A percentile compares a stretch with the other conserved stretches of the same genome.
Conservation (phyloP, 2,888 invertebrate genomes). For the Tupiocoris notatus region DNA sequence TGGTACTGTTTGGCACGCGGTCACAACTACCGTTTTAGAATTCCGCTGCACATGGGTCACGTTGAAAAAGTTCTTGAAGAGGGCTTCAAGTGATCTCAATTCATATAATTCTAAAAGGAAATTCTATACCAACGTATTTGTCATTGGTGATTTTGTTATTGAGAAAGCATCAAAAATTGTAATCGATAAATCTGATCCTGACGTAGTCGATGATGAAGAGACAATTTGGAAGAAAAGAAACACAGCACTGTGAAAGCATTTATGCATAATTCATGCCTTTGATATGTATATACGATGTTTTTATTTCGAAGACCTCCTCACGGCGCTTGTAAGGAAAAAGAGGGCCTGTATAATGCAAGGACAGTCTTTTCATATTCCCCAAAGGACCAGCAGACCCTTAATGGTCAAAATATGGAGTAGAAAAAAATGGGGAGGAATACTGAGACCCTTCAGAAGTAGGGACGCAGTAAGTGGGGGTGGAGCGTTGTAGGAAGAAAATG, state of each 20-base stretch:
- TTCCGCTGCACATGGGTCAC: too few relatives aligned
- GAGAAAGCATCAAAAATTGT: neutral
- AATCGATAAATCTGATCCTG: neutral
- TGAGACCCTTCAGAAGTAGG: conserved; percentile 10
- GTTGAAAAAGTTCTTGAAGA: too few relatives aligned
- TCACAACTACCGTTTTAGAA: too few relatives aligned
- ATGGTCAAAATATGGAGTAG: conserved; percentile 48
- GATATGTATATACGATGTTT: conserved; percentile 43
- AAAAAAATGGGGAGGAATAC: conserved; percentile 20
- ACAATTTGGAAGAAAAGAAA: neutral
- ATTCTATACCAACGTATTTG: too few relatives aligned
- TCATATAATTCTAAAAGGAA: too few relatives aligned
- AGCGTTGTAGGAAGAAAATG: neutral
- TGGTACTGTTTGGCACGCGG: too few relatives aligned
- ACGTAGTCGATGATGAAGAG: neutral
- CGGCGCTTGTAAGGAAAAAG: conserved; percentile 20
- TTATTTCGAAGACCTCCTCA: conserved; percentile 27
- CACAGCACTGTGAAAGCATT: conserved; percentile 8
- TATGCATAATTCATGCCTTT: conserved; percentile 41
- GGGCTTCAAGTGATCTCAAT: too few relatives aligned
- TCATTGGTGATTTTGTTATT: too few relatives aligned
- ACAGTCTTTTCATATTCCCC: conserved; percentile 44
- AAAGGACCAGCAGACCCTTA: conserved; percentile 44
- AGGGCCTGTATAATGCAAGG: conserved; percentile 46
- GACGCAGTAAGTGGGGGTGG: neutral